phyloP scores from a whole-genome alignment of 2,113 vertebrate genomes.

The Scomber scombrus region DNA sequence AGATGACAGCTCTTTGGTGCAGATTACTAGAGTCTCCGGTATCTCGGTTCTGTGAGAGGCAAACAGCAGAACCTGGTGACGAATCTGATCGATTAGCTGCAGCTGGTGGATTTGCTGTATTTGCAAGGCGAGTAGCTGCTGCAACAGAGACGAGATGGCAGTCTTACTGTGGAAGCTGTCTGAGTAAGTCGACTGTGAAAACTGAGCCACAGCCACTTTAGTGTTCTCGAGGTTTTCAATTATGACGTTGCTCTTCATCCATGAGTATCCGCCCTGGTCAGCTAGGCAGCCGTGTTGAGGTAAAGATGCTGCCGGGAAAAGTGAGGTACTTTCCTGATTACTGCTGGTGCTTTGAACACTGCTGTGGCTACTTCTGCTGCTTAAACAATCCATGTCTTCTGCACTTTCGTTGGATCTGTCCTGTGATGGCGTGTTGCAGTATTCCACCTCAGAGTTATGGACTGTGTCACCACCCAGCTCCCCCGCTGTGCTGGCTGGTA shows the following conservation, averaged over 20 bases:
- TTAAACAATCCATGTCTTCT: slow-evolving; percentile 55
- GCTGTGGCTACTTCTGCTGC: slow-evolving; percentile 68
- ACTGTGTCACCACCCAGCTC: slow-evolving; percentile 83
- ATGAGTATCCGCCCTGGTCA: slow-evolving; percentile 85
- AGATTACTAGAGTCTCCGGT: slow-evolving; percentile 84
- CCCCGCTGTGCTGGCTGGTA: slow-evolving; percentile 70
- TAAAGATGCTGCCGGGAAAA: too few species aligned
- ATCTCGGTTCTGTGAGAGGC: slow-evolving; percentile 87
- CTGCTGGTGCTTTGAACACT: neutral
- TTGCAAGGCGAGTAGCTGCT: slow-evolving; percentile 89
- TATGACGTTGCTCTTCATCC: slow-evolving; percentile 90
- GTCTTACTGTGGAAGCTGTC: slow-evolving; percentile 78
- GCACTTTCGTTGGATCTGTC: slow-evolving; percentile 75
- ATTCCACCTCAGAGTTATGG: slow-evolving; percentile 60
- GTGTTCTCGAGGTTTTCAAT: slow-evolving; percentile 87
- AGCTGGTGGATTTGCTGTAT: slow-evolving; percentile 92
- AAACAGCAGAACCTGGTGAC: slow-evolving; percentile 91
- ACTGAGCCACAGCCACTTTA: too few species aligned
- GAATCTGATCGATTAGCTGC: slow-evolving; percentile 91
- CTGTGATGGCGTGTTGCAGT: slow-evolving; percentile 77
- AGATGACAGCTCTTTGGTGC: slow-evolving; percentile 80
- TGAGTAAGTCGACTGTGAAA: slow-evolving; percentile 67
- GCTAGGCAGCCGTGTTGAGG: too few species aligned
- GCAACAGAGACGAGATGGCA: slow-evolving; percentile 89
- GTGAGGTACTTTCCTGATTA: too few species aligned